Evolutionary conservation across 2,113 vertebrate genomes (phyloP).

Genomic region (Monopterus albus): DNA sequence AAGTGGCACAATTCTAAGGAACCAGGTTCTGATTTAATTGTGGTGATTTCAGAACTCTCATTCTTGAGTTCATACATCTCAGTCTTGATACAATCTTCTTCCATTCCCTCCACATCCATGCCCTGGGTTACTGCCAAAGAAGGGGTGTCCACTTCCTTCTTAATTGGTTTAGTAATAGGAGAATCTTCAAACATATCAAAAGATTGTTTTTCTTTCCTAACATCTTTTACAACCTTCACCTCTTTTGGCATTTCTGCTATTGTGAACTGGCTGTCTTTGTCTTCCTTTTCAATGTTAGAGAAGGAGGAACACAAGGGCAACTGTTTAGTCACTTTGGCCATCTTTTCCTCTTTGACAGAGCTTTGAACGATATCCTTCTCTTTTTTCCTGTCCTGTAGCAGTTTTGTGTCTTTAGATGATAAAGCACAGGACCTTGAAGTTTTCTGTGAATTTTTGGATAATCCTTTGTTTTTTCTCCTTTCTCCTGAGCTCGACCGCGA

Average conservation of each 20-base stretch:
- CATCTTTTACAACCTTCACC: conserved; percentile 41
- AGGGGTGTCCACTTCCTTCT: conserved; percentile 38
- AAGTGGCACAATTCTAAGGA: conserved; percentile 37
- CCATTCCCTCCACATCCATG: neutral
- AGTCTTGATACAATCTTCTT: conserved; percentile 26
- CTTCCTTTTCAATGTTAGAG: conserved; percentile 40
- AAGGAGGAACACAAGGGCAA: neutral
- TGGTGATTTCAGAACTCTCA: conserved; percentile 29
- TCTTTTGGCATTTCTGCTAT: conserved; percentile 19
- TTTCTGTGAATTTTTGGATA: conserved; percentile 55
- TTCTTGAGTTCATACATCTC: neutral
- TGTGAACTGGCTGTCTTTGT: conserved; percentile 11
- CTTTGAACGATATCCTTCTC: conserved; percentile 24
- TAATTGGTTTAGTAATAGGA: conserved; percentile 26
- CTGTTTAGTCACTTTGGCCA: conserved; percentile 18
- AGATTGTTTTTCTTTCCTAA: conserved; percentile 62
- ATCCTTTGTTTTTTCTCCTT: conserved; percentile 69
- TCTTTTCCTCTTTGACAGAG: conserved; percentile 30
- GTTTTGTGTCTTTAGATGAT: conserved; percentile 45
- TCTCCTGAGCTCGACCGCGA: conserved; percentile 85
- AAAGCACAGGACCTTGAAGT: conserved; percentile 14
- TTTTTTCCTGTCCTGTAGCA: conserved; percentile 47
- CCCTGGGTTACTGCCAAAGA: conserved; percentile 8
- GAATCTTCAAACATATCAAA: conserved; percentile 64
- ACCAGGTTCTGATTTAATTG: conserved; percentile 58